These are phyloP conservation scores for Perca schrenkii DNA, from an alignment of 2,113 vertebrate genomes.

Conservation along the genomic window DNA sequence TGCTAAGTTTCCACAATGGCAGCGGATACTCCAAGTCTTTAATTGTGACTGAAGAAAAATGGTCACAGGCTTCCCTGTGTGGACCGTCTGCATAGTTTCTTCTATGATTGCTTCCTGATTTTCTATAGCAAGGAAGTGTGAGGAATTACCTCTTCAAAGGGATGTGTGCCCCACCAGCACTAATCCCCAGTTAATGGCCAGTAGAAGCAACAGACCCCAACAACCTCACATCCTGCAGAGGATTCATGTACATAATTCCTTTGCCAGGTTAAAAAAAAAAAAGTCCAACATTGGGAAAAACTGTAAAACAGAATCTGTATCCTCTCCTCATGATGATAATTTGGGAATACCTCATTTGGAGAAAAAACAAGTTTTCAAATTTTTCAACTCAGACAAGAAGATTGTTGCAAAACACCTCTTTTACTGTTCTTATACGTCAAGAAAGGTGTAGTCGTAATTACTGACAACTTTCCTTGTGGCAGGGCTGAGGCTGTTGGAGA, in stretches of 20 bases:
- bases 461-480: constrained; percentile 16
- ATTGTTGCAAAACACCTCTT: constrained; percentile 16
- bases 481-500: constrained; percentile 18
- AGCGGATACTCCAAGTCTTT: constrained; percentile 44
- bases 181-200: constrained; percentile 83
- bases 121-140: constrained; percentile 75
- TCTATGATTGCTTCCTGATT: constrained; percentile 79
- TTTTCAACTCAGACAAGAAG: not conserved
- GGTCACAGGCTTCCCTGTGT: constrained; percentile 46
- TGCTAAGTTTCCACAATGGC: constrained; percentile 49
- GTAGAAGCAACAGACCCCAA: constrained; percentile 75
- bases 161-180: constrained; percentile 78
- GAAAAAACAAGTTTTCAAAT: not conserved
- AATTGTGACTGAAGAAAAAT: constrained; percentile 53
- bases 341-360: not conserved
- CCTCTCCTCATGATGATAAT: not conserved
- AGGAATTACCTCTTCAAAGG: constrained; percentile 79
- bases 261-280: constrained; percentile 44
- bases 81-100: constrained; percentile 69
- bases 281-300: constrained; percentile 34
- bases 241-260: constrained; percentile 69
- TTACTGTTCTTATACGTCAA: not conserved
- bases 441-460: constrained; percentile 30
- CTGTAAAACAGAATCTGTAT: not conserved
- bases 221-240: constrained; percentile 70